phyloP scores from a whole-genome alignment of 2,113 vertebrate genomes.

The Fulica atra region DNA sequence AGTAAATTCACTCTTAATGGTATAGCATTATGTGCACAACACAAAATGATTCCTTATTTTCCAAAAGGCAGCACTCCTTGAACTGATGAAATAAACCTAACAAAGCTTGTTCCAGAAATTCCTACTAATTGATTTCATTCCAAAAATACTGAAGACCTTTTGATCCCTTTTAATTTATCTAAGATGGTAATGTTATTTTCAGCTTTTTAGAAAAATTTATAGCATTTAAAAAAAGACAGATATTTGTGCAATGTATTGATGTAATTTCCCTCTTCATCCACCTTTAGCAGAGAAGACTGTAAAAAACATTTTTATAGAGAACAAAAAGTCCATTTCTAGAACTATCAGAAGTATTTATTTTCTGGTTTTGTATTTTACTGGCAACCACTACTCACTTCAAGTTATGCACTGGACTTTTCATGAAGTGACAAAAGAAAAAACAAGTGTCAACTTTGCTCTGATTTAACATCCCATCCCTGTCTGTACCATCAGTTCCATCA shows the following conservation, averaged over 20 bases:
- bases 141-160: not conserved
- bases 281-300: not conserved
- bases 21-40: not conserved
- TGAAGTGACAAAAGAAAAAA: not conserved
- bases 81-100: not conserved
- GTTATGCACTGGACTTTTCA: not conserved
- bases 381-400: not conserved
- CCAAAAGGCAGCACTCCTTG: not conserved
- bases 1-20: not conserved
- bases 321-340: constrained; percentile 11
- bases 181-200: not conserved
- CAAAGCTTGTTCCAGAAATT: not conserved
- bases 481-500: not conserved
- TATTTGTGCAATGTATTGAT: not conserved
- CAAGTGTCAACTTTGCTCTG: not conserved
- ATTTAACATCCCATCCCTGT: not conserved
- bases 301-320: not conserved
- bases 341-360: not conserved
- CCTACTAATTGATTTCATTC: not conserved
- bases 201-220: not conserved
- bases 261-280: not conserved
- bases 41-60: not conserved
- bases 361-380: not conserved
- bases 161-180: not conserved
- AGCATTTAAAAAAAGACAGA: not conserved